Conservation (phyloP, 2,113 vertebrate species). For the Epinephelus lanceolatus region DNA sequence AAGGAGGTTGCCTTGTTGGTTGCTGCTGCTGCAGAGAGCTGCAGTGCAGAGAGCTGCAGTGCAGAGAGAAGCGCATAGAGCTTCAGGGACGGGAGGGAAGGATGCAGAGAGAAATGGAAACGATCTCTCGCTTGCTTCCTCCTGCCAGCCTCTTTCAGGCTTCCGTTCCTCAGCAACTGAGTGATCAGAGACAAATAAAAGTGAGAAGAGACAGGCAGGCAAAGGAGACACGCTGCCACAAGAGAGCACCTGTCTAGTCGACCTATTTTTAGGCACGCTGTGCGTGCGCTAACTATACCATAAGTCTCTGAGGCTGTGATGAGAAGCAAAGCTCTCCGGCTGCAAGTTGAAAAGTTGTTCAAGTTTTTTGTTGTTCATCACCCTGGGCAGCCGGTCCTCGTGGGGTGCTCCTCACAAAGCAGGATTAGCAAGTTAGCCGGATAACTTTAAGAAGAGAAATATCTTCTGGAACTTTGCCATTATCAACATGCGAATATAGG, state of each 20-base stretch:
- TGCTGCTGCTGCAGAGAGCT: slow-evolving; percentile 35
- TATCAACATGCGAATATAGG: background rate
- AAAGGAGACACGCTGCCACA: slow-evolving; percentile 49
- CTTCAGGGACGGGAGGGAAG: slow-evolving; percentile 46
- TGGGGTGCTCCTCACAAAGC: background rate
- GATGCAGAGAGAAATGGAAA: slow-evolving; percentile 44
- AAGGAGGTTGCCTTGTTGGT: slow-evolving; percentile 27
- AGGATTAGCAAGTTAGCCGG: slow-evolving; percentile 5
- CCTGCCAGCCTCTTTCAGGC: slow-evolving; percentile 59
- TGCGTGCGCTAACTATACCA: slow-evolving; percentile 43
- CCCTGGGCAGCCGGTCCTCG: slow-evolving; percentile 29
- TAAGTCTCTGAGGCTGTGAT: slow-evolving; percentile 46
- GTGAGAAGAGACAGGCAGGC: slow-evolving; percentile 56
- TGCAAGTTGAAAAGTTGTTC: slow-evolving; percentile 29
- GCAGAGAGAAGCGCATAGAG: slow-evolving; percentile 33
- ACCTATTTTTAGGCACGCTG: slow-evolving; percentile 57
- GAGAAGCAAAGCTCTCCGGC: slow-evolving; percentile 38
- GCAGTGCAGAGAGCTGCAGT: slow-evolving; percentile 35
- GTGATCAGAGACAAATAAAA: slow-evolving; percentile 61
- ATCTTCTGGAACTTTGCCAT: slow-evolving; percentile 19
- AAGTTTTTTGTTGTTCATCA: slow-evolving; percentile 32
- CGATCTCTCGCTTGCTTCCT: slow-evolving; percentile 43
- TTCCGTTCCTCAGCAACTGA: slow-evolving; percentile 67
- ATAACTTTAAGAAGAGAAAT: slow-evolving; percentile 17
- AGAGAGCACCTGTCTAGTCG: slow-evolving; percentile 65